Percentiles rank a stretch among this genome's conserved stretches.
These are phyloP conservation scores for Eurytoma adleriae DNA, from an alignment of 2,888 invertebrate genomes.

Conservation along the genomic window DNA sequence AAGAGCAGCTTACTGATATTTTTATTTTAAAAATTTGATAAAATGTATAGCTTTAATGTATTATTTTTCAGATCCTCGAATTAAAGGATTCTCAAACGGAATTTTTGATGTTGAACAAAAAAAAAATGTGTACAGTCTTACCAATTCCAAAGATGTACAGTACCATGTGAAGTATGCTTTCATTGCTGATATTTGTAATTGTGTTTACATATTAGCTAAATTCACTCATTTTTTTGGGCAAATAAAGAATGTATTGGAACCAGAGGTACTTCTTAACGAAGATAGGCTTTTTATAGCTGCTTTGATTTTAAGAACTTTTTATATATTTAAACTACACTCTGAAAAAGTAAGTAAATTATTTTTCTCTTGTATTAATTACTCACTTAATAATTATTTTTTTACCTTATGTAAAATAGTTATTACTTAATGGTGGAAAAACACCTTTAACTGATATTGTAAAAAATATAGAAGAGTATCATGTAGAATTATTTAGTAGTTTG, in stretches of 20 bases:
- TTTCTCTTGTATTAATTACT: not conserved
- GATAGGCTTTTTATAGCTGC: not conserved
- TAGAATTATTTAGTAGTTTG: not conserved
- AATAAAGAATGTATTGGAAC: not conserved
- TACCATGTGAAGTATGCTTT: no score
- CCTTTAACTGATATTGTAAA: no score
- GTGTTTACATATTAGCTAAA: not conserved
- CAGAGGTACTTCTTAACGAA: not conserved
- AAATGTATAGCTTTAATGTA: not conserved
- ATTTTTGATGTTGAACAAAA: not conserved
- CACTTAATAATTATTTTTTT: not conserved
- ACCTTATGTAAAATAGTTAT: not conserved
- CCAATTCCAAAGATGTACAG: not conserved
- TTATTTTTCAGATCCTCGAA: not conserved
- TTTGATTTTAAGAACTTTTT: not conserved
- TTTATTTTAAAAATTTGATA: not conserved
- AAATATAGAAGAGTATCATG: not conserved
- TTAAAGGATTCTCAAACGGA: not conserved
- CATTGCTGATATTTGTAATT: not conserved
- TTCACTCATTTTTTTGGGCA: not conserved
- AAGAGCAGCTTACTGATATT: not conserved
- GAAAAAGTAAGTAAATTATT: not conserved
- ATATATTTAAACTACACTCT: not conserved
- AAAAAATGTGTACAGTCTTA: not conserved
- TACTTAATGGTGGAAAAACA: no score